These are phyloP conservation scores for Tigriopus californicus DNA, from an alignment of 2,888 invertebrate species.

Conservation along the genomic window DNA sequence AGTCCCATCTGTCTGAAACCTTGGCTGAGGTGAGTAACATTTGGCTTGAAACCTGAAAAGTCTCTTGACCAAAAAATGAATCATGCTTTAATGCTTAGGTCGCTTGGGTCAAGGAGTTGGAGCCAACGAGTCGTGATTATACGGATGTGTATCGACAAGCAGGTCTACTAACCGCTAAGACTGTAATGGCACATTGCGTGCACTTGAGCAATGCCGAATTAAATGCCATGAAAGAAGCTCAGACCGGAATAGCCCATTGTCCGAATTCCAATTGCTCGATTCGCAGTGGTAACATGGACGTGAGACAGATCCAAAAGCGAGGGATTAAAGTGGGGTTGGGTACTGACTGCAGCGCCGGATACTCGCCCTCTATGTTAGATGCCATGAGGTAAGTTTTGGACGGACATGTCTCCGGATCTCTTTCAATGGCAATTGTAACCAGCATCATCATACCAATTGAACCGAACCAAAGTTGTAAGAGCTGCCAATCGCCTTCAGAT, in stretches of 20 bases:
- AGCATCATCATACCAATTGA: too few species aligned
- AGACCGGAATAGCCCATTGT: slow-evolving; percentile 59
- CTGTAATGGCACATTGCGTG: slow-evolving; percentile 65
- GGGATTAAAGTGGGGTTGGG: slow-evolving; percentile 28
- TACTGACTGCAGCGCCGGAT: slow-evolving; percentile 64
- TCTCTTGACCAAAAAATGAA: too few species aligned
- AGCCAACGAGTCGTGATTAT: slow-evolving; percentile 41
- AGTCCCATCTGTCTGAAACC: slow-evolving; percentile 76
- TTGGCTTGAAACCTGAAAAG: too few species aligned
- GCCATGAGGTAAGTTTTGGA: slow-evolving; percentile 35
- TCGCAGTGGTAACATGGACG: slow-evolving; percentile 60
- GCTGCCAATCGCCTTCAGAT: too few species aligned
- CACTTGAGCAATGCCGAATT: slow-evolving; percentile 52
- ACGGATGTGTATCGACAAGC: slow-evolving; percentile 54
- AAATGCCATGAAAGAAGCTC: slow-evolving; percentile 37
- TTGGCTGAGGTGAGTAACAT: slow-evolving; percentile 39
- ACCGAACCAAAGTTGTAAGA: too few species aligned
- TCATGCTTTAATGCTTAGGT: too few species aligned
- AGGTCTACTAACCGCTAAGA: slow-evolving; percentile 49
- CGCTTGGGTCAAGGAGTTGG: slow-evolving; percentile 38
- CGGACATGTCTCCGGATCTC: too few species aligned
- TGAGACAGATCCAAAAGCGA: slow-evolving; percentile 40
- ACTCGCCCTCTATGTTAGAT: slow-evolving; percentile 51
- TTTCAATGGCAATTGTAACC: too few species aligned
- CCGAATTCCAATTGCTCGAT: slow-evolving; percentile 66